A percentile compares a stretch with the other conserved stretches of the same genome.
Evolutionary conservation across 1,140 invertebrate genomes (phyloP).

Genomic region (Sitodiplosis mosellana): DNA sequence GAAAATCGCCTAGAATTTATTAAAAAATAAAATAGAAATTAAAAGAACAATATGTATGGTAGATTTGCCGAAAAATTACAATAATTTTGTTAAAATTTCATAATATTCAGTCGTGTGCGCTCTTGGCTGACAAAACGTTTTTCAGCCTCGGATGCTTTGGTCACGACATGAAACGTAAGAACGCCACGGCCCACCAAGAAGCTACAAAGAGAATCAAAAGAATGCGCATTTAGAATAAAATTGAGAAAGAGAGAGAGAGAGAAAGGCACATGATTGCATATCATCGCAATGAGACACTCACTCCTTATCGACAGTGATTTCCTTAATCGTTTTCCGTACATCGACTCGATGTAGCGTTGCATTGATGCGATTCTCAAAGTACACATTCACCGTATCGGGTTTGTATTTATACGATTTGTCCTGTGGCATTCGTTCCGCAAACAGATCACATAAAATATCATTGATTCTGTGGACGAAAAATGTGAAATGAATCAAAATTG

Average conservation of each 20-base stretch:
- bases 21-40: too few species aligned
- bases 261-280: not conserved
- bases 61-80: too few species aligned
- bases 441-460: constrained; percentile 52
- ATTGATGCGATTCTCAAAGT: constrained; percentile 56
- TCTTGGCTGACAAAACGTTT: not conserved
- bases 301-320: constrained; percentile 43
- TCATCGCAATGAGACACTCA: constrained; percentile 18
- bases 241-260: not conserved
- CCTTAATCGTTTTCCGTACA: constrained; percentile 33
- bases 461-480: constrained; percentile 34
- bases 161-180: constrained; percentile 19
- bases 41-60: too few species aligned
- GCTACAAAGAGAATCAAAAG: constrained; percentile 5
- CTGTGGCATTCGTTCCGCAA: constrained; percentile 52
- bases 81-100: too few species aligned
- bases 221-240: not conserved
- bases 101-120: not conserved
- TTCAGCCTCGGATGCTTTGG: constrained; percentile 13
- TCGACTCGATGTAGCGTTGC: constrained; percentile 41
- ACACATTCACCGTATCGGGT: constrained; percentile 46
- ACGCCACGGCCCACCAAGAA: constrained; percentile 19
- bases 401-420: constrained; percentile 53
- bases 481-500: constrained; percentile 14
- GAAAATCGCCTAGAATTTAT: too few species aligned